These are phyloP conservation scores for Catostomus latipinnis DNA, from an alignment of 2,797 vertebrate species.

Conservation along the genomic window DNA sequence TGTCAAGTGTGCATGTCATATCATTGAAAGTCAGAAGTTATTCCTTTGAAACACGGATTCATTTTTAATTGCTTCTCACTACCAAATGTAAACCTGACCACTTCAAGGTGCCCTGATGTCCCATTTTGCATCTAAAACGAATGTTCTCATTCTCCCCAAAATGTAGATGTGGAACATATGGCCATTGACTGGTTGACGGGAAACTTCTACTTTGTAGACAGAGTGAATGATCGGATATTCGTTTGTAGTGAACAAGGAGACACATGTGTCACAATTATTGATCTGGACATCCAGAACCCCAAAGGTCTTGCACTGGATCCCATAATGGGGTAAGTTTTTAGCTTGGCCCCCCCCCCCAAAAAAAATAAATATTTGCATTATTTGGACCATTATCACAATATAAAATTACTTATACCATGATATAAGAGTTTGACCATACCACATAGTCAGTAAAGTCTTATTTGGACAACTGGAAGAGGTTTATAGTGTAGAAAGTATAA, in stretches of 20 bases:
- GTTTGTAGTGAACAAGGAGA: constrained; percentile 79
- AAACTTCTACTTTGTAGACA: constrained; percentile 86
- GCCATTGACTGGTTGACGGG: constrained; percentile 86
- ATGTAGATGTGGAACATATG: constrained; percentile 84
- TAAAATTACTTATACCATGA: too few relatives aligned
- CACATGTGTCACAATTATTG: constrained; percentile 81
- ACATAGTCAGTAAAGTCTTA: not conserved
- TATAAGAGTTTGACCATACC: too few relatives aligned
- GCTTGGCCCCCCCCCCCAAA: too few relatives aligned
- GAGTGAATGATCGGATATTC: constrained; percentile 81
- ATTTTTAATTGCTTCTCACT: constrained; percentile 41
- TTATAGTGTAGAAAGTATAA: not conserved
- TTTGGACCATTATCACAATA: too few relatives aligned
- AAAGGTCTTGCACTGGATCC: constrained; percentile 84
- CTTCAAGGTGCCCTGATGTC: not conserved
- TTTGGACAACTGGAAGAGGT: not conserved
- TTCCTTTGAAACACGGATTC: constrained; percentile 40
- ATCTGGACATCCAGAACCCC: constrained; percentile 84
- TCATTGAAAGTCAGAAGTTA: constrained; percentile 30
- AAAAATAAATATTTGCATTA: not conserved
- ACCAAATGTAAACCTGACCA: not conserved
- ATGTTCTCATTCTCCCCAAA: not conserved
- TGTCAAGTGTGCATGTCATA: constrained; percentile 42
- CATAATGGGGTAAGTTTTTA: constrained; percentile 77
- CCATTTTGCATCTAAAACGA: constrained; percentile 28